These are phyloP conservation scores for Andrena camellia DNA, from an alignment of 2,888 invertebrate species.

Conservation along the genomic window DNA sequence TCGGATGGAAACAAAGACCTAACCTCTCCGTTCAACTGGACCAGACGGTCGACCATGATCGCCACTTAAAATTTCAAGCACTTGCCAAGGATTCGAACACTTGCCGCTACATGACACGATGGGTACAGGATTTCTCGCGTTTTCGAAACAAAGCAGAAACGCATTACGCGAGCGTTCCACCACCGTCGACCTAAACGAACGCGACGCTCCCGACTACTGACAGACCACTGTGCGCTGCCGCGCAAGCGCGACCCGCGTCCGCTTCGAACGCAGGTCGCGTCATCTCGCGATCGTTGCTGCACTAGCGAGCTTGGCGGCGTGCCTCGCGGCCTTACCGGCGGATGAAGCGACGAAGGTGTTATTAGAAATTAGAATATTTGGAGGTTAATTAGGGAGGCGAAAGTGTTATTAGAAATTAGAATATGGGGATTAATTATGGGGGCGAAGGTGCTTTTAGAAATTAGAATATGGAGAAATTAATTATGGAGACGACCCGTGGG, in stretches of 20 bases:
- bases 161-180: conserved; percentile 12
- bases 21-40: conserved; percentile 29
- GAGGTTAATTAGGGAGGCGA: no score
- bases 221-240: conserved; percentile 4
- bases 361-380: no score
- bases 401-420: no score
- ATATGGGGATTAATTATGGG: no score
- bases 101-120: conserved; percentile 22
- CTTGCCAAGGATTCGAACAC: conserved; percentile 9
- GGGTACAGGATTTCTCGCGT: background rate
- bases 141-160: conserved; percentile 8
- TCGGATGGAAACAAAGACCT: conserved; percentile 13
- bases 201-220: conserved; percentile 27
- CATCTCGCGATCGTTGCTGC: conserved; percentile 13
- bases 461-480: no score
- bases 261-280: background rate
- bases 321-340: conserved; percentile 16
- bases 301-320: background rate
- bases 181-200: conserved; percentile 10
- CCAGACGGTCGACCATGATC: conserved; percentile 29
- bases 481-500: no score
- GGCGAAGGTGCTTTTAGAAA: no score
- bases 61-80: conserved; percentile 8
- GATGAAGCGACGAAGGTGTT: background rate
- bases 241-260: conserved; percentile 28